Base-by-base conservation (phyloP, 2,113 vertebrate genomes). In the Onychorhynchus coronatus region DNA sequence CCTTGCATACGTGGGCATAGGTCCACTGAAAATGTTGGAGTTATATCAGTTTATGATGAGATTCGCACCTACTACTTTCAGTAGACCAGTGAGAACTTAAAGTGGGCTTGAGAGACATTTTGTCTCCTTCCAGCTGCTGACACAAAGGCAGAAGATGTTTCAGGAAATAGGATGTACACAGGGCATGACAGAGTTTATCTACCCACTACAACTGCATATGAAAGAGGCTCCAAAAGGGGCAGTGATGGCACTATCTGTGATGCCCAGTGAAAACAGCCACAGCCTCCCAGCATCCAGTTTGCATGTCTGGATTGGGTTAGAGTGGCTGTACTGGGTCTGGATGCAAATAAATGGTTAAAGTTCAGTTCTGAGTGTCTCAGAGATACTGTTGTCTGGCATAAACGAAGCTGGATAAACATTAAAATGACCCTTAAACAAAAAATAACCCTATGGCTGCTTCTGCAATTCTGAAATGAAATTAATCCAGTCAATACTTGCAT, bases 191-290 rank as follows among this genome's bases (percentile, higher is more conserved):
- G 58, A 30, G 8, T 63, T 88, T 79, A 37, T 55, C 52, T 2
- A 1, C 19, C 47, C 31, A 41, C 44, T 22, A 9, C 30, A 49
- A 17, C 4, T 1, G 0, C 5, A 4, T 44, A 44, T 4, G 2
- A 35, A 75, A 41, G 15, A 50, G 44, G 14, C 11, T 85, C 30
- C 28, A 12, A 89, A 75, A 68, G 24, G 19, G 72, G 19, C 70
- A 52, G 72, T 11, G 53, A 20, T 24, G 22, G 6, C 4, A 3
- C 7, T 10, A 28, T 8, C 23, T 11, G 23, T 28, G 41, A 25
- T 6, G 58, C 12, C 13, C 19, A 5, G 24, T 2, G 2, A 1
- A 55, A 71, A 42, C 0, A 53, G 37, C 15, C 15, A 30, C 28
- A 67, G 19, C 8, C 49, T 72, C 23, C 42, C 8, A 20, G 42